Evolutionary conservation across 2,888 invertebrate species (phyloP), one percentile per base, ranked within the genome.

Genomic region (Hirtodrosophila trivittata): DNA sequence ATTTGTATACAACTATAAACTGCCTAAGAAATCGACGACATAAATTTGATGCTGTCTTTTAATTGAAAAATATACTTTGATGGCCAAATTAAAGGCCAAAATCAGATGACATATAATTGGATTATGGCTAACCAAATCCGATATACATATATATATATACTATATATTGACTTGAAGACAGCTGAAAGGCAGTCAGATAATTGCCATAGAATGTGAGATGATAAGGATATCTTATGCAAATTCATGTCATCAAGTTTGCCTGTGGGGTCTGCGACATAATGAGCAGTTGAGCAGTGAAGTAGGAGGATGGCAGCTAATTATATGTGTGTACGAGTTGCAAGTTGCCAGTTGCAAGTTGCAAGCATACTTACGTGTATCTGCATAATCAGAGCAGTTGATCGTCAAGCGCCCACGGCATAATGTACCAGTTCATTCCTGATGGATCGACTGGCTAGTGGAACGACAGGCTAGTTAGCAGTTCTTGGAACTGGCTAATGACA

Each of bases 401-500:
- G 66, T 59, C 63, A 54, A 56, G 70, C 75, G 78, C 82, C 77
- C 82, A 82, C 73, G 78, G 77, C 73, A 69, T 58, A 66, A 35
- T 56, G 66, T 62, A 68, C 63, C 59, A 74, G 68, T 74, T 67
- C 68, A 50, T 55, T 70, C 50, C 68, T 76, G 82, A 82, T 84
- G 78, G 82, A 82, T 82, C 76, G 70, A 47, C 50, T n/a, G 52
- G 71, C 37, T 37, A 58, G 59, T 47, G 68, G 56, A 42, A 64
- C 63, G 78, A 67, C 78, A 78, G 70, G 81, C 81, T 78, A 69
- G 85, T 82, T 82, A 69, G 64, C 71, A 66, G 50, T 71, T 83
- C 82, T 71, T 43, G 75, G 82, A 83, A 83, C 82, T 73, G 82
- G 68, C 78, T 83, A 83, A 83, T 83, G 82, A 85, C 82, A 85